phyloP scores from a whole-genome alignment of 2,888 invertebrate genomes.

The Pseudolycoriella hygida region DNA sequence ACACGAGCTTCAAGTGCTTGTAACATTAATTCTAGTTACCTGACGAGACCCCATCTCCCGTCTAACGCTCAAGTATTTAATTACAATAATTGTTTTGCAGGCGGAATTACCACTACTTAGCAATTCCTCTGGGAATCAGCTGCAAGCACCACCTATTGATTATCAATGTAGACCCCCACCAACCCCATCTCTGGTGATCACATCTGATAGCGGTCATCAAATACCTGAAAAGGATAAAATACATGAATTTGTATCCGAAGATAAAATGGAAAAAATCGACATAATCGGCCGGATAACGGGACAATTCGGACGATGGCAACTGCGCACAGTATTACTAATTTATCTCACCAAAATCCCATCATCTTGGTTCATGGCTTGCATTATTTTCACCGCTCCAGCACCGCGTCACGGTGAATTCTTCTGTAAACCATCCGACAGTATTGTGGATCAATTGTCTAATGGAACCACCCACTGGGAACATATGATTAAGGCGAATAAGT shows the following conservation, averaged over 20 bases:
- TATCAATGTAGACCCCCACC: conserved; percentile 7
- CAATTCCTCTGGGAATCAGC: conserved; percentile 14
- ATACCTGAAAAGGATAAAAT: neutral
- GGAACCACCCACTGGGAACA: neutral
- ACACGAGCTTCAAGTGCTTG: too few relatives aligned
- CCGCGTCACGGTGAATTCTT: conserved; percentile 29
- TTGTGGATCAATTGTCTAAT: neutral
- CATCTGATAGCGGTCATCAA: too few relatives aligned
- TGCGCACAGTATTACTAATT: conserved; percentile 27
- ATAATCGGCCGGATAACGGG: conserved; percentile 29
- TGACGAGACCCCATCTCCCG: too few relatives aligned
- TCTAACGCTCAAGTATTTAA: neutral
- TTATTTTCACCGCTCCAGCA: conserved; percentile 31
- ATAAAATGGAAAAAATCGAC: conserved; percentile 15
- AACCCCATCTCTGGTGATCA: conserved; percentile 2
- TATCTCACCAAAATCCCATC: conserved; percentile 31
- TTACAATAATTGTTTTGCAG: conserved; percentile 12
- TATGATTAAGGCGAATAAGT: conserved; percentile 19
- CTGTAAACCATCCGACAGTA: conserved; percentile 26
- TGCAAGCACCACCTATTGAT: neutral
- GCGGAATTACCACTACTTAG: conserved; percentile 24
- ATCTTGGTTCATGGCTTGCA: conserved; percentile 34
- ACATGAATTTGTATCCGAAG: conserved; percentile 4
- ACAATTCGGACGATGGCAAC: conserved; percentile 31
- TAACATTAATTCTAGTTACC: too few relatives aligned